Evolutionary conservation across 2,888 invertebrate genomes (phyloP).

Genomic region (Drosophila nr. perissopoda): DNA sequence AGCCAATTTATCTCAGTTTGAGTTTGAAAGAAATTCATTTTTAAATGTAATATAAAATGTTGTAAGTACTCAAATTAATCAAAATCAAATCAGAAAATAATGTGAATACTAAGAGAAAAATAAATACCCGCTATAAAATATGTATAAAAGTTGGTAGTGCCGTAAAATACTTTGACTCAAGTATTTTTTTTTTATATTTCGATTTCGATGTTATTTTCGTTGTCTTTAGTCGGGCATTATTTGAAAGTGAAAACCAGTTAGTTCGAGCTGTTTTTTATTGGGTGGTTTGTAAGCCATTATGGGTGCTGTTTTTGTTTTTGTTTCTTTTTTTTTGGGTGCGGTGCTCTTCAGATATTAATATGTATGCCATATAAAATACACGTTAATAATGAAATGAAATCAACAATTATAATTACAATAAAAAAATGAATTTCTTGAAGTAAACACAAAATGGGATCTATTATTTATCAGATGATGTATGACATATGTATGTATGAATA

Average conservation of each 20-base stretch:
- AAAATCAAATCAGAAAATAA: not conserved
- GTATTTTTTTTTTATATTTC: slow-evolving; percentile 11
- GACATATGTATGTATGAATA: slow-evolving; percentile 13
- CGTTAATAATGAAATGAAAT: slow-evolving; percentile 48
- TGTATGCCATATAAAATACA: slow-evolving; percentile 21
- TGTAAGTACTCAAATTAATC: slow-evolving; percentile 7
- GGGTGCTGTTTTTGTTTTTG: slow-evolving; percentile 32
- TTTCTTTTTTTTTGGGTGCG: slow-evolving; percentile 49
- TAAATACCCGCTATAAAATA: slow-evolving; percentile 41
- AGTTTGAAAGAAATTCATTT: slow-evolving; percentile 82
- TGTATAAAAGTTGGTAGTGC: slow-evolving; percentile 28
- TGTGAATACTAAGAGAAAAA: not conserved
- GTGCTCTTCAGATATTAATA: slow-evolving; percentile 57
- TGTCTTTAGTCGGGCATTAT: slow-evolving; percentile 7
- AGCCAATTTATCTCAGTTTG: slow-evolving; percentile 78
- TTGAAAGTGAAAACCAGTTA: slow-evolving; percentile 43
- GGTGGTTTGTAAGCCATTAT: slow-evolving; percentile 30
- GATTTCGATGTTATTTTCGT: slow-evolving; percentile 19
- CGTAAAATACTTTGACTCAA: slow-evolving; percentile 13
- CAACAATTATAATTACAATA: slow-evolving; percentile 58
- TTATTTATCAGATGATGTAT: slow-evolving; percentile 18
- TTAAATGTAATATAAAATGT: slow-evolving; percentile 67
- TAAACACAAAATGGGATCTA: slow-evolving; percentile 73
- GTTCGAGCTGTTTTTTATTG: slow-evolving; percentile 31
- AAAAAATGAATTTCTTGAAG: slow-evolving; percentile 77